phyloP scores from a whole-genome alignment of 2,888 invertebrate genomes.

The Drosophila imparisetae region DNA sequence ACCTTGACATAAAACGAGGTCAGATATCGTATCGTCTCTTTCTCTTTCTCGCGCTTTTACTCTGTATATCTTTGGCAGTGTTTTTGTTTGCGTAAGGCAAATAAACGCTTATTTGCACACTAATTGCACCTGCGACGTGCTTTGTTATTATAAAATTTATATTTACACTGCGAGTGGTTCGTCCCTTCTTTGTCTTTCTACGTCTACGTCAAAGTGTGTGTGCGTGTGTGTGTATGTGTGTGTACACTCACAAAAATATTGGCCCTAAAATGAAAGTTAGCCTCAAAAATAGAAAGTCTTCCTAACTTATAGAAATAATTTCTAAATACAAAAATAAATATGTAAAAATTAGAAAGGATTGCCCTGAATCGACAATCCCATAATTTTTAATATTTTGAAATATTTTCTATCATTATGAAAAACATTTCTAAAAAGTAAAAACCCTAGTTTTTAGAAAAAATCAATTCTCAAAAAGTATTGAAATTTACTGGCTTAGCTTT shows the following conservation, averaged over 20 bases:
- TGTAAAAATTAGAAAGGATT: background rate
- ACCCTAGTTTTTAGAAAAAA: background rate
- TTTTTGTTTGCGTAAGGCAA: conserved; percentile 59
- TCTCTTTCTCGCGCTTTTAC: background rate
- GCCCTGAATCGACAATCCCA: background rate
- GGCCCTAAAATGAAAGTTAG: background rate
- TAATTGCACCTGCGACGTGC: conserved; percentile 81
- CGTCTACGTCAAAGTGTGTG: conserved; percentile 1
- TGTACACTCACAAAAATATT: background rate
- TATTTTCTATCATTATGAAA: background rate
- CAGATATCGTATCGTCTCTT: conserved; percentile 35
- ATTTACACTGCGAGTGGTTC: conserved; percentile 63
- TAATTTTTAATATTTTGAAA: background rate
- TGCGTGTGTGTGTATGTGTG: conserved; percentile 29
- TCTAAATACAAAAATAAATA: background rate
- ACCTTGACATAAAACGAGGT: conserved; percentile 69
- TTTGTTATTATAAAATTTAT: conserved; percentile 78
- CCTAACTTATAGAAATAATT: background rate
- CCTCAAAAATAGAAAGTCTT: background rate
- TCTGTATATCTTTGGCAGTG: conserved; percentile 13
- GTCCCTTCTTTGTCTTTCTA: conserved; percentile 46
- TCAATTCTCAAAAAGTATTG: background rate
- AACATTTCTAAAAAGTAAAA: background rate
- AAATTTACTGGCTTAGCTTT: no score
- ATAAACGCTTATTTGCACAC: conserved; percentile 80